phyloP scores from a whole-genome alignment of 2,113 vertebrate genomes.

The Stegostoma tigrinum region DNA sequence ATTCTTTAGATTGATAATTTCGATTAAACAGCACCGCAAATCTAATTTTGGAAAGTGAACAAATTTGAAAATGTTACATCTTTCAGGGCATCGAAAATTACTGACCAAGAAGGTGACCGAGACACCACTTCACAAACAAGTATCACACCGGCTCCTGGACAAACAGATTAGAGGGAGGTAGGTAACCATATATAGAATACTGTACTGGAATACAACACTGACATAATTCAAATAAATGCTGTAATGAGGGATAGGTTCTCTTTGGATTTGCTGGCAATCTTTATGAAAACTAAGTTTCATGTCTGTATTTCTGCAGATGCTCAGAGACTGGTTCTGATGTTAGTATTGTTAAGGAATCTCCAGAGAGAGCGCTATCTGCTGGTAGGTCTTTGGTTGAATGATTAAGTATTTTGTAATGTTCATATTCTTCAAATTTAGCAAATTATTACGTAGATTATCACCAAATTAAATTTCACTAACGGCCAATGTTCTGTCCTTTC shows the following conservation, averaged over 20 bases:
- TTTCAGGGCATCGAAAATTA: slow-evolving; percentile 64
- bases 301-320: slow-evolving; percentile 54
- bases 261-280: neutral
- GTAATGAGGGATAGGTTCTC: neutral
- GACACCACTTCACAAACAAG: slow-evolving; percentile 83
- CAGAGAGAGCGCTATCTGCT: slow-evolving; percentile 62
- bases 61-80: neutral
- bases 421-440: neutral
- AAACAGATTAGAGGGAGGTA: slow-evolving; percentile 83
- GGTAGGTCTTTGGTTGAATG: slow-evolving; percentile 53
- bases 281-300: neutral
- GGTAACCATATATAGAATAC: slow-evolving; percentile 41
- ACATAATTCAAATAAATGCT: neutral
- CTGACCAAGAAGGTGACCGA: slow-evolving; percentile 82
- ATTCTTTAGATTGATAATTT: neutral
- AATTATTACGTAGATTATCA: neutral
- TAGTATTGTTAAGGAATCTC: slow-evolving; percentile 83
- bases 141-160: slow-evolving; percentile 69
- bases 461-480: neutral
- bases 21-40: neutral
- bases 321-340: slow-evolving; percentile 62
- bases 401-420: neutral
- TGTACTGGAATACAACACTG: neutral
- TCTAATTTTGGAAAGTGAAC: neutral
- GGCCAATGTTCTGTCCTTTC: neutral